Base-by-base conservation (phyloP, 2,888 invertebrate genomes). In the Apotomis betuletana region DNA sequence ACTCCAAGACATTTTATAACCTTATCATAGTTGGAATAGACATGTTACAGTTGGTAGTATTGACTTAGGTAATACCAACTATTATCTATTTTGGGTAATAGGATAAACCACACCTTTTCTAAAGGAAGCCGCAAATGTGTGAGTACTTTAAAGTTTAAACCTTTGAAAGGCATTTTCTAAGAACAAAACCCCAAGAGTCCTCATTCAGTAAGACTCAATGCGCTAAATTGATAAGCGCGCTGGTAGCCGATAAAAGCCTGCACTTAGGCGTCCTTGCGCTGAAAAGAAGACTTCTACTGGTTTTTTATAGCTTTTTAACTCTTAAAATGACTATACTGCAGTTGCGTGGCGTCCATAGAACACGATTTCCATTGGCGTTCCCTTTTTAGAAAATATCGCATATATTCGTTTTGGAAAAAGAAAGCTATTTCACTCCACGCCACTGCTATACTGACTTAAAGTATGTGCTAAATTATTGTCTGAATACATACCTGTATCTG, bases 131-230 rank as follows among this genome's bases (percentile, higher is more conserved):
- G 60, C 46, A 60, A 36, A 6, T 62, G 9, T 8, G 8, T n/a
- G 44, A 54, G 27, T 27, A 27, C 27, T 27, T 27, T 27, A 54
- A 3, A 27, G 10, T 41, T 54, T 46, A 9, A 55, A 61, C 13
- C 61, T 36, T 27, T 69, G 13, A 60, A 38, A 46, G 38, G 38
- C 61, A 52, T 41, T 59, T 52, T 41, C 69, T 62, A 46, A 49
- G n/a, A 54, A 69, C 13, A 55, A 49, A 38, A 55, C 10, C 54
- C 51, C 52, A 12, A 60, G 55, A 55, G 61, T 5, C 3, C n/a
- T 46, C 61, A 54, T 69, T 69, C 46, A 61, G 52, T n/a, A 41
- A 44, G 8, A 55, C 36, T 69, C 68, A 61, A 69, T 61, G 61
- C 46, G 36, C 10, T 46, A 13, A 69, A 46, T 46, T 27, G n/a